phyloP scores from a whole-genome alignment of 1,140 invertebrate species.

The Sycophaga agraensis region DNA sequence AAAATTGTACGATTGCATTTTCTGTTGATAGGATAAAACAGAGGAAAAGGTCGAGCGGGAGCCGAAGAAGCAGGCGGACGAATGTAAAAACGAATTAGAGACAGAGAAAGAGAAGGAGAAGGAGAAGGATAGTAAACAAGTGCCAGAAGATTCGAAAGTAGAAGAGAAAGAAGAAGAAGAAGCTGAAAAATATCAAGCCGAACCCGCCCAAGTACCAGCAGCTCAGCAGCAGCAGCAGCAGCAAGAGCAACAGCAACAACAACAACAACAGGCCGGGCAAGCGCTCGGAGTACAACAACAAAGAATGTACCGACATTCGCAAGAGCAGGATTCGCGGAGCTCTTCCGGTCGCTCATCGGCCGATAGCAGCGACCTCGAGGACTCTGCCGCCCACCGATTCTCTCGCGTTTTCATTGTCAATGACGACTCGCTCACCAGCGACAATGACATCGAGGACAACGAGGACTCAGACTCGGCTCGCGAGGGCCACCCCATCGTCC shows the following conservation, averaged over 20 bases:
- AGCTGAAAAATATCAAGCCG: no score
- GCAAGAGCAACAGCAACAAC: background rate
- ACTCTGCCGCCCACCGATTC: conserved; percentile 67
- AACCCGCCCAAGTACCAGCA: background rate
- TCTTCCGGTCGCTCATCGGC: conserved; percentile 62
- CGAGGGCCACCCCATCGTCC: background rate
- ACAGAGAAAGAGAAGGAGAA: background rate
- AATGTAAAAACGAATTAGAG: background rate
- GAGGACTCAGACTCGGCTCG: conserved; percentile 53
- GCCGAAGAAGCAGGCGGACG: background rate
- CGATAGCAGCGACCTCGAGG: conserved; percentile 68
- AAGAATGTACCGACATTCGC: conserved; percentile 45
- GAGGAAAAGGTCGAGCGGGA: background rate
- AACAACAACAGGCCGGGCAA: background rate
- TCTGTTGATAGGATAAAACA: conserved; percentile 6
- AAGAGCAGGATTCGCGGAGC: conserved; percentile 54
- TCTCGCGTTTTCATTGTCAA: conserved; percentile 76
- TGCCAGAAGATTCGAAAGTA: background rate
- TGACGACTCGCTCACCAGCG: conserved; percentile 66
- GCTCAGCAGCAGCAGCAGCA: background rate
- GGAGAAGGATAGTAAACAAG: background rate
- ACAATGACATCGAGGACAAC: conserved; percentile 57
- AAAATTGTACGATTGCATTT: no score
- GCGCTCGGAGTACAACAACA: no score
- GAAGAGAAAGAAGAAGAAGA: background rate